Conservation (phyloP, 2,113 vertebrate species). For the Pelodiscus sinensis region DNA sequence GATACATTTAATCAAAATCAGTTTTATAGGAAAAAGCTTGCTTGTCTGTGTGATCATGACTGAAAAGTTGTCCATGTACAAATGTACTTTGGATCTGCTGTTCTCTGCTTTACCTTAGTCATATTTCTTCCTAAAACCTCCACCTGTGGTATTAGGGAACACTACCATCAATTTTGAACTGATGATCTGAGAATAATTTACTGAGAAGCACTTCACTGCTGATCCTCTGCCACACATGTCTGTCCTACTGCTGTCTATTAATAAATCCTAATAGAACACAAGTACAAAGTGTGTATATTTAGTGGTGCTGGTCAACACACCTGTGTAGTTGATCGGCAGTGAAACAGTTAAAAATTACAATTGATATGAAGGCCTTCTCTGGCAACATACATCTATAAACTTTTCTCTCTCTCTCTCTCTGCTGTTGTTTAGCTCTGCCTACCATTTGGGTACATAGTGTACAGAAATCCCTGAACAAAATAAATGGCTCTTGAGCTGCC, state of each 20-base stretch:
- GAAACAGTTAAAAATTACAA: background rate
- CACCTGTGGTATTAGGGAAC: background rate
- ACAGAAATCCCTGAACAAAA: constrained; percentile 6
- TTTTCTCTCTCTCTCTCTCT: background rate
- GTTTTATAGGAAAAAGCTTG: background rate
- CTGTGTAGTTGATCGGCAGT: background rate
- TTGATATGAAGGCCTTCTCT: background rate
- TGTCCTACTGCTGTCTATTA: background rate
- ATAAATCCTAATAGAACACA: background rate
- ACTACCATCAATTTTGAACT: background rate
- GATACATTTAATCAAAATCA: background rate
- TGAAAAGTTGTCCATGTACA: background rate
- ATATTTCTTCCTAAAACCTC: background rate
- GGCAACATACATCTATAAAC: background rate
- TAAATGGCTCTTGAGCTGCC: background rate
- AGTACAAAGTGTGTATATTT: background rate
- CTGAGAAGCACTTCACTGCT: background rate
- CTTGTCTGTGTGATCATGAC: background rate
- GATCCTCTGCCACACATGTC: background rate
- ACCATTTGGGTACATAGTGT: background rate
- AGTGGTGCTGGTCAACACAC: background rate
- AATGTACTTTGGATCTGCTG: background rate
- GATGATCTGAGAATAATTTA: background rate
- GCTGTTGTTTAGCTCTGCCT: background rate
- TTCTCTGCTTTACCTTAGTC: background rate